Conservation (phyloP, 2,113 vertebrate genomes). For the Fulmarus glacialis region DNA sequence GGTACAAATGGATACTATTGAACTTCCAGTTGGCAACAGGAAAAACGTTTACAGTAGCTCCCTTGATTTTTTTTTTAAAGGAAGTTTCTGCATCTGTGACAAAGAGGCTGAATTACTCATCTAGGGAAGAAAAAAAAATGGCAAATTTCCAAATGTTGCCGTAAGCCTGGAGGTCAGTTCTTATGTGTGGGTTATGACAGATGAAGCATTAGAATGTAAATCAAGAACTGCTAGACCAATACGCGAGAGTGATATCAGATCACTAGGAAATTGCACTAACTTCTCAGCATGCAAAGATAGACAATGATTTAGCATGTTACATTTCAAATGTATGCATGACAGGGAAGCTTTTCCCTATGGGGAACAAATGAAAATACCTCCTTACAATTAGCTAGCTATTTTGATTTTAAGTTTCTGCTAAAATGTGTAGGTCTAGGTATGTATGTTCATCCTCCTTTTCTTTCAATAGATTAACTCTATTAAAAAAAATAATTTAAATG, state of each 20-base stretch:
- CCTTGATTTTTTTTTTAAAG: not conserved
- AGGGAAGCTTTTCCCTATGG: not conserved
- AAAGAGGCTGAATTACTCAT: not conserved
- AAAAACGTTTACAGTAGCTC: slow-evolving; percentile 11
- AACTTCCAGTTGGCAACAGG: slow-evolving; percentile 6
- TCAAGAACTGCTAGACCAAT: not conserved
- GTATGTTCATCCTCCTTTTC: not conserved
- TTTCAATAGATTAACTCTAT: not conserved
- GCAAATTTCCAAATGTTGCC: not conserved
- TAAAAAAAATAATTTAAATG: not conserved
- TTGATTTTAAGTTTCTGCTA: not conserved
- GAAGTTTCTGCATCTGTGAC: not conserved
- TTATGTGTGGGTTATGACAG: not conserved
- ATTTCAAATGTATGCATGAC: not conserved
- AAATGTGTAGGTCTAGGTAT: not conserved
- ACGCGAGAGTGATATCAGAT: not conserved
- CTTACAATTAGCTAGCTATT: not conserved
- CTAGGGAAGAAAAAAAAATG: not conserved
- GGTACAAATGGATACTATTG: slow-evolving; percentile 20
- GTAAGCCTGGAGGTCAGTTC: not conserved
- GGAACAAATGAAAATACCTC: not conserved
- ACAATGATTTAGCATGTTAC: not conserved
- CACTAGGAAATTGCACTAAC: not conserved
- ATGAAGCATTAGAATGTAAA: slow-evolving; percentile 17
- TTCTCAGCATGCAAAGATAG: not conserved